phyloP scores from a whole-genome alignment of 2,113 vertebrate genomes.

The Meriones unguiculatus region DNA sequence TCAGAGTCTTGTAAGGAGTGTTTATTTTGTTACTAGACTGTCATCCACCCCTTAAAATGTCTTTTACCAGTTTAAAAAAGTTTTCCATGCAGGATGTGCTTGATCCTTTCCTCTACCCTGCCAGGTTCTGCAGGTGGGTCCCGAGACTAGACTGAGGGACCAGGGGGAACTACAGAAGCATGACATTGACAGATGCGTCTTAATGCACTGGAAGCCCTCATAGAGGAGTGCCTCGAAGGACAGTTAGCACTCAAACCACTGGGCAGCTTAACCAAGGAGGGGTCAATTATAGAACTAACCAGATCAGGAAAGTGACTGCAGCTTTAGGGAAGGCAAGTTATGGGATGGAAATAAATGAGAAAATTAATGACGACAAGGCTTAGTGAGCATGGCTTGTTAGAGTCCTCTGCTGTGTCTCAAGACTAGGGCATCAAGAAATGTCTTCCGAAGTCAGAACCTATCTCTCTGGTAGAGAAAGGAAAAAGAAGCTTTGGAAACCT shows the following conservation, averaged over 20 bases:
- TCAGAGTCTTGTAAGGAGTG: neutral
- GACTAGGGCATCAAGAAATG: neutral
- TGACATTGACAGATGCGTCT: neutral
- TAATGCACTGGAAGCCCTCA: neutral
- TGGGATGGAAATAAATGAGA: neutral
- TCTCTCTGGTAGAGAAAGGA: neutral
- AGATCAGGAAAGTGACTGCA: neutral
- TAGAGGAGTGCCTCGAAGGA: neutral
- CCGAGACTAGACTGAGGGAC: neutral
- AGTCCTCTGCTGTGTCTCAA: too few relatives aligned
- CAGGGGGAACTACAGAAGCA: neutral
- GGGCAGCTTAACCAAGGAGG: neutral
- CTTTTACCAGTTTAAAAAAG: neutral
- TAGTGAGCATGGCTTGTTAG: neutral
- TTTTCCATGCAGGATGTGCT: neutral
- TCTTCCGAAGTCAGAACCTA: neutral
- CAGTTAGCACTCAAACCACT: neutral
- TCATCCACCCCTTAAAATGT: neutral
- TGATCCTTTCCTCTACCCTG: neutral
- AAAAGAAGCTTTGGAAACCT: neutral
- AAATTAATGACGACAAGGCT: neutral
- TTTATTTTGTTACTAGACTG: neutral
- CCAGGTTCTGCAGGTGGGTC: neutral
- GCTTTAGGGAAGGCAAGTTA: neutral
- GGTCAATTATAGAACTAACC: neutral